Conservation (phyloP, 2,797 vertebrate species). For the Kryptolebias ocellatus region DNA sequence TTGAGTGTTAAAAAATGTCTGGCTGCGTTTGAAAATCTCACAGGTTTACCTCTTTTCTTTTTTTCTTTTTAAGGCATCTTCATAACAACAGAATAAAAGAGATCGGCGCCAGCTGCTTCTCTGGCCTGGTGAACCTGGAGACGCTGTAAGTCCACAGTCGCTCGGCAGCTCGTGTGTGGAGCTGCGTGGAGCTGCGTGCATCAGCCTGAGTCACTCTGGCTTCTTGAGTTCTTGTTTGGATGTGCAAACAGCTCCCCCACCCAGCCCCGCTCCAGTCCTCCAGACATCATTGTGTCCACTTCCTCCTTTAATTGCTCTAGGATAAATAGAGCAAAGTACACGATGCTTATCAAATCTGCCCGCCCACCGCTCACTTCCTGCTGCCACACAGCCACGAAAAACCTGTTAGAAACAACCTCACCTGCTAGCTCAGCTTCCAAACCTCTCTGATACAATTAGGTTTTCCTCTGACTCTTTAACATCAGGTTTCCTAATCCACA, state of each 20-base stretch:
- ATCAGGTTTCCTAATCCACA: neutral
- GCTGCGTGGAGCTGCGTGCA: slow-evolving; percentile 1
- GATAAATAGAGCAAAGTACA: slow-evolving; percentile 86
- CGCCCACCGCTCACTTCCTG: slow-evolving; percentile 81
- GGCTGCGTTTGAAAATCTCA: neutral
- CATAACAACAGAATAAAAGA: slow-evolving; percentile 97
- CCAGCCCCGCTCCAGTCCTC: slow-evolving; percentile 64
- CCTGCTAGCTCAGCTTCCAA: neutral
- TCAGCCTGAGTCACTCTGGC: slow-evolving; percentile 23
- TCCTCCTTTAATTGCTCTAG: slow-evolving; percentile 85
- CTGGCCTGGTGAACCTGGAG: slow-evolving; percentile 94
- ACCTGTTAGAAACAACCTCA: slow-evolving; percentile 27
- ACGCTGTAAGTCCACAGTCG: slow-evolving; percentile 89
- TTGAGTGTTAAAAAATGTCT: slow-evolving; percentile 6
- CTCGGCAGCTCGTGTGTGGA: slow-evolving; percentile 21
- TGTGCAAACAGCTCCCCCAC: slow-evolving; percentile 60
- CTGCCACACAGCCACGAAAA: slow-evolving; percentile 58
- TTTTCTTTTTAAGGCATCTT: slow-evolving; percentile 86
- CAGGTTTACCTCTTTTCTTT: slow-evolving; percentile 16
- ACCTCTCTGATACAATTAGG: neutral
- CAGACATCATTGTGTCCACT: slow-evolving; percentile 85
- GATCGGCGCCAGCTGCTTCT: slow-evolving; percentile 89
- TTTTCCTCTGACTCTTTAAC: neutral
- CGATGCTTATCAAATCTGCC: slow-evolving; percentile 83
- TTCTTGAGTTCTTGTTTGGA: slow-evolving; percentile 40